Base-by-base conservation (phyloP, 1,140 invertebrate genomes). In the Venturia canescens region DNA sequence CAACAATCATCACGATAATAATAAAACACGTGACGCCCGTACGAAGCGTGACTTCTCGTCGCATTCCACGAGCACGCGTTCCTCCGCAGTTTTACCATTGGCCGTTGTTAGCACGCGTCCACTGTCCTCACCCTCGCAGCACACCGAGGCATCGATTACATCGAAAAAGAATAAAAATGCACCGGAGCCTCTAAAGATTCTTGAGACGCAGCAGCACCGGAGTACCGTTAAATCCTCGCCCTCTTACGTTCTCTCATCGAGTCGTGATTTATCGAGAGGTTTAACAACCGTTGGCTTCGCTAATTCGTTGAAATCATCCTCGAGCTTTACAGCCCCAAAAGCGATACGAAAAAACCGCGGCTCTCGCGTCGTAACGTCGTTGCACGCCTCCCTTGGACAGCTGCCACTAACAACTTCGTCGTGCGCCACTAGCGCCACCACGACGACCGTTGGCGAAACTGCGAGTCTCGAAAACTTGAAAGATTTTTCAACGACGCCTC, bases 371-470 rank as follows among this genome's bases (percentile, higher is more conserved):
- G n/a, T 69, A 29, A 66, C 29, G 57, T 77, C 57, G 18, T 11
- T 77, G 11, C 75, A 77, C 75, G 75, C 75, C 4, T 77, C 75
- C 29, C 57, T 77, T 21, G 75, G 75, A 26, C 75, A 77, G 44
- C 26, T 77, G 34, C 75, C 75, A 34, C 34, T 29, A 23, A 72
- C 48, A 57, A 34, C 11, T 3, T 31, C 75, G 9, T 77, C 57
- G 26, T 66, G 72, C 53, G 15, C 53, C 4, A 50, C 57, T 4
- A 77, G 60, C 57, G 66, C 66, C 66, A 31, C 29, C 29, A 15
- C 13, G 1, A 66, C 75, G 5, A 21, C n/a, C 18, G 60, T 23
- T n/a, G 75, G 16, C 31, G 75, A 77, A 9, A 31, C 31, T n/a
- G 21, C 75, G 6, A 77, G 75, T 26, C 31, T 63, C 2, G 75